Percentiles rank a stretch among this genome's conserved stretches.
Evolutionary conservation across 2,797 vertebrate genomes (phyloP).

Genomic region (Amblyraja radiata): DNA sequence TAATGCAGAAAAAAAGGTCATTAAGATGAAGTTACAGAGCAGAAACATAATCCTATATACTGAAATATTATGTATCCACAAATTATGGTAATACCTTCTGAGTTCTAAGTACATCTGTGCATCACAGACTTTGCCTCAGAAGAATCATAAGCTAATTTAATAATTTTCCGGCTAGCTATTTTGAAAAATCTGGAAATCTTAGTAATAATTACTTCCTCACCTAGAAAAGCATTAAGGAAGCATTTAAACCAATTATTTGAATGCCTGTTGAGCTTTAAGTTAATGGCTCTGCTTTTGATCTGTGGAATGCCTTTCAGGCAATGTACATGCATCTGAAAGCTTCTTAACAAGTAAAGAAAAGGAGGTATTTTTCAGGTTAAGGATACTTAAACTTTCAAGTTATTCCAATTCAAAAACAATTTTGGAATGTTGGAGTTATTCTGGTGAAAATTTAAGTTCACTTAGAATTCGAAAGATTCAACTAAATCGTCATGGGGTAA

Average conservation of each 20-base stretch:
- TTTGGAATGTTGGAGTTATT: not conserved
- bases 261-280: not conserved
- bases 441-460: not conserved
- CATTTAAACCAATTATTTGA: not conserved
- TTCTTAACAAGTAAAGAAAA: not conserved
- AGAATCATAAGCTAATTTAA: not conserved
- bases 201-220: not conserved
- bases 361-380: not conserved
- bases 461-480: not conserved
- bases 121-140: not conserved
- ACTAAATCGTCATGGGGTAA: not conserved
- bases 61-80: not conserved
- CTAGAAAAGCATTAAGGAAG: not conserved
- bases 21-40: not conserved
- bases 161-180: not conserved
- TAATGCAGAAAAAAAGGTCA: not conserved
- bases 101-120: not conserved
- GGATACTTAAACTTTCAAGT: not conserved
- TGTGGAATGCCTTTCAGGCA: conserved; percentile 11
- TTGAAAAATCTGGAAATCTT: not conserved
- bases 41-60: not conserved
- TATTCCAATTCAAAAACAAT: not conserved
- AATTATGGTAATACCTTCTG: not conserved
- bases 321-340: not conserved
- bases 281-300: not conserved